These are phyloP conservation scores for Drosophila persimilis DNA, from an alignment of 1,140 invertebrate species.

Conservation along the genomic window DNA sequence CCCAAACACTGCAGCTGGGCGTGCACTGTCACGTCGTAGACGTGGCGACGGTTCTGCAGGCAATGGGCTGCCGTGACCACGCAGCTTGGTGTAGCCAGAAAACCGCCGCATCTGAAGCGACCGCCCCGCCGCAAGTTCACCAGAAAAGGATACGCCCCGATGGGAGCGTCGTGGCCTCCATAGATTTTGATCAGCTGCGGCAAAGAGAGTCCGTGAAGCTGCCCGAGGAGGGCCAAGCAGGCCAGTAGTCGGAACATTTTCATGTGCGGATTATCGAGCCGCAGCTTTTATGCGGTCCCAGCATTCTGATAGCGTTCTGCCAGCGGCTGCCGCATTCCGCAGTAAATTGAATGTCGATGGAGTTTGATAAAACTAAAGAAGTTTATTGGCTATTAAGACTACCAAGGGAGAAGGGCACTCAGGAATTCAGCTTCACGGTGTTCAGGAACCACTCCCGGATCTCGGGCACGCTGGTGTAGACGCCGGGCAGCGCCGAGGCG, in stretches of 20 bases:
- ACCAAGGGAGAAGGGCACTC: neutral
- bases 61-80: slow-evolving; percentile 74
- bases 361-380: slow-evolving; percentile 18
- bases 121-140: slow-evolving; percentile 50
- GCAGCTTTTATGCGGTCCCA: neutral
- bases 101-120: slow-evolving; percentile 54
- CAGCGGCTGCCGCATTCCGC: slow-evolving; percentile 38
- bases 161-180: slow-evolving; percentile 9
- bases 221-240: slow-evolving; percentile 6
- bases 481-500: slow-evolving; percentile 49
- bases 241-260: slow-evolving; percentile 22
- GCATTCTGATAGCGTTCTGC: neutral
- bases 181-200: slow-evolving; percentile 39
- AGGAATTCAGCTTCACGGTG: slow-evolving; percentile 27
- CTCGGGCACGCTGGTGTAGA: slow-evolving; percentile 61
- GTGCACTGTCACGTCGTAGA: slow-evolving; percentile 36
- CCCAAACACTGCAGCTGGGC: slow-evolving; percentile 56
- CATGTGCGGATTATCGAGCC: too few species aligned
- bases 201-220: neutral
- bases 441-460: slow-evolving; percentile 52
- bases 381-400: slow-evolving; percentile 36
- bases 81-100: slow-evolving; percentile 61
- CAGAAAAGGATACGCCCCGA: slow-evolving; percentile 50
- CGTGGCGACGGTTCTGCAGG: slow-evolving; percentile 13
- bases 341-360: slow-evolving; percentile 53